A percentile compares a stretch with the other conserved stretches of the same genome.
These are phyloP conservation scores for Ephialtes manifestator DNA, from an alignment of 2,888 invertebrate species.

Conservation along the genomic window DNA sequence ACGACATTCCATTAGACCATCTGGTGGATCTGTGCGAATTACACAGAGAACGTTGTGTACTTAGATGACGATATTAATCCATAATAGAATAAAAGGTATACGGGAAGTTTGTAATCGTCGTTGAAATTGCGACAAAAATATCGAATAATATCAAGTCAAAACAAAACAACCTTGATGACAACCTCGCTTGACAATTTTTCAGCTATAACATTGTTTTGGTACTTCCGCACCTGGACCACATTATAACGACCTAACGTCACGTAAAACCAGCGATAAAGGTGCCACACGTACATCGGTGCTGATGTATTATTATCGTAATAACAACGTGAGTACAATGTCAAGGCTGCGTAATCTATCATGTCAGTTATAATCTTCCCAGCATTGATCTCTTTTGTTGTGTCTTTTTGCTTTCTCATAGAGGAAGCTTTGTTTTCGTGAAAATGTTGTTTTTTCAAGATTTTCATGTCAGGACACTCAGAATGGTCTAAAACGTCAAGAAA, in stretches of 20 bases:
- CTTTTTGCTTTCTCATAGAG: constrained; percentile 28
- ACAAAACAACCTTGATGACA: constrained; percentile 9
- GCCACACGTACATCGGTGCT: constrained; percentile 45
- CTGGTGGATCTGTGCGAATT: constrained; percentile 17
- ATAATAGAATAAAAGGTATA: background rate
- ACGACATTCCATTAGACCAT: constrained; percentile 57
- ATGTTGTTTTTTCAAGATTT: too few relatives aligned
- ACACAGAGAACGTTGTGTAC: background rate
- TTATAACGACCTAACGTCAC: constrained; percentile 48
- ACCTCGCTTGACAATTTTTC: constrained; percentile 36
- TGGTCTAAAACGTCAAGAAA: too few relatives aligned
- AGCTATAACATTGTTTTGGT: background rate
- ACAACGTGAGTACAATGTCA: constrained; percentile 65
- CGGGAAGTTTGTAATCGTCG: constrained; percentile 15
- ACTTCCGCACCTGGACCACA: constrained; percentile 24
- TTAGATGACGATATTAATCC: constrained; percentile 12
- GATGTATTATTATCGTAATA: constrained; percentile 56
- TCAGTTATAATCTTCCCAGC: constrained; percentile 51
- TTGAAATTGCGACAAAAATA: constrained; percentile 4
- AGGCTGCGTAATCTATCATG: constrained; percentile 60
- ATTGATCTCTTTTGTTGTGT: background rate
- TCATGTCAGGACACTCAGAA: too few relatives aligned
- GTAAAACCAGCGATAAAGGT: constrained; percentile 43
- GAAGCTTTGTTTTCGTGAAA: too few relatives aligned
- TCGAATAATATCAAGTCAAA: background rate